Conservation (phyloP, 23 tunicate species). For the Halocynthia aurantium region DNA sequence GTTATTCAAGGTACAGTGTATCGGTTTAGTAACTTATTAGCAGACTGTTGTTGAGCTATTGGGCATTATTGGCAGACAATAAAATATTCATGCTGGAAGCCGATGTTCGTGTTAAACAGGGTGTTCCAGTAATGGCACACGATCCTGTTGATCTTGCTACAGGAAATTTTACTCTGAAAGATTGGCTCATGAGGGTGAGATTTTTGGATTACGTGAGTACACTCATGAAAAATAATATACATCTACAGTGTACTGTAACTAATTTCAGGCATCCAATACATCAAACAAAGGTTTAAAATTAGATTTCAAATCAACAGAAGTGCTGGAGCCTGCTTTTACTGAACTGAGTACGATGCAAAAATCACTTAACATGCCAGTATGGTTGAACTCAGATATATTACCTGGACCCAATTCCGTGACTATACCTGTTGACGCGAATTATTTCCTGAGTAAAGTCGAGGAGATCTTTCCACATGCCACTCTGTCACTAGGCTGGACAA, state of each 20-base stretch:
- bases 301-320: conserved; percentile 70
- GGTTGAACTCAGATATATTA: conserved; percentile 78
- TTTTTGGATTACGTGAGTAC: background rate
- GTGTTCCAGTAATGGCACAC: conserved; percentile 84
- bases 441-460: conserved; percentile 27
- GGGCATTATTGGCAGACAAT: conserved; percentile 25
- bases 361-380: conserved; percentile 42
- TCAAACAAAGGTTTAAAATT: conserved; percentile 69
- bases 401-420: conserved; percentile 73
- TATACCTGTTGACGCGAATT: conserved; percentile 53
- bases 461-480: conserved; percentile 51
- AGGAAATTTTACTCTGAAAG: conserved; percentile 51
- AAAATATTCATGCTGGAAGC: conserved; percentile 79
- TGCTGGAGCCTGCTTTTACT: conserved; percentile 37
- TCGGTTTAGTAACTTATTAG: too few species aligned
- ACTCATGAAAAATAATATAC: background rate
- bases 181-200: conserved; percentile 61
- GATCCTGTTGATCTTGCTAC: conserved; percentile 44
- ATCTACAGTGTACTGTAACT: background rate
- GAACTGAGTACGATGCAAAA: conserved; percentile 13
- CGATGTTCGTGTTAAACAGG: conserved; percentile 39
- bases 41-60: too few species aligned
- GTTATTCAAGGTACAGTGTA: conserved; percentile 34
- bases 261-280: conserved; percentile 14
- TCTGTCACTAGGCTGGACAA: conserved; percentile 86